phyloP scores from a whole-genome alignment of 2,113 vertebrate species.

The Cryptotis parvus region DNA sequence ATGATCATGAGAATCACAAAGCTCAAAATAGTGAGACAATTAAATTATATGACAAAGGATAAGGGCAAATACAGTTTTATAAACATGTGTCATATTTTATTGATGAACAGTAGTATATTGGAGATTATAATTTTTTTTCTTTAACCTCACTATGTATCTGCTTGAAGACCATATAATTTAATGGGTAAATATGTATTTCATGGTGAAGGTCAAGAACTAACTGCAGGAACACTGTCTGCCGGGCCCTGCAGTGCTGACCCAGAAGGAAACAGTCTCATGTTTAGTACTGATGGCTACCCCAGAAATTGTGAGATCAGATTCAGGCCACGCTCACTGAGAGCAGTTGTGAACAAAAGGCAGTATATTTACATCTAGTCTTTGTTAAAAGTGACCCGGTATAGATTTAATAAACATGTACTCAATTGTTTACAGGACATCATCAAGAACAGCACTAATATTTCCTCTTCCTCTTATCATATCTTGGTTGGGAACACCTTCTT shows the following conservation, averaged over 20 bases:
- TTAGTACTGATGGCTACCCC: conserved; percentile 61
- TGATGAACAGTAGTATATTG: not conserved
- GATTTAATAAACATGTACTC: conserved; percentile 68
- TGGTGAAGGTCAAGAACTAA: not conserved
- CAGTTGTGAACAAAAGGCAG: conserved; percentile 58
- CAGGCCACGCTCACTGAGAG: conserved; percentile 65
- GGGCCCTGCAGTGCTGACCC: conserved; percentile 28
- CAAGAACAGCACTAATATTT: conserved; percentile 54
- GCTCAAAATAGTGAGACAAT: not conserved
- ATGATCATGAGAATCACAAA: not conserved
- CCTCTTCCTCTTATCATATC: conserved; percentile 76
- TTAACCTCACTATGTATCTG: not conserved
- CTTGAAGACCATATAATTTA: not conserved
- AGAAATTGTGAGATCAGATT: conserved; percentile 51
- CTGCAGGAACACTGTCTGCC: not conserved
- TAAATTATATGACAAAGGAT: not conserved
- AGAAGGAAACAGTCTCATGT: conserved; percentile 42
- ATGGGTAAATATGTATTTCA: not conserved
- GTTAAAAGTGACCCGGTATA: conserved; percentile 54
- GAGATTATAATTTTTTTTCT: not conserved
- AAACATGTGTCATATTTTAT: not conserved
- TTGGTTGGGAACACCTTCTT: conserved; percentile 64
- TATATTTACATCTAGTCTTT: conserved; percentile 63
- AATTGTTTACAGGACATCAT: conserved; percentile 79
- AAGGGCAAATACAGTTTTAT: not conserved